A percentile compares a stretch with the other conserved stretches of the same genome.
These are phyloP conservation scores for Athalia rosae DNA, from an alignment of 2,888 invertebrate species.

Conservation along the genomic window DNA sequence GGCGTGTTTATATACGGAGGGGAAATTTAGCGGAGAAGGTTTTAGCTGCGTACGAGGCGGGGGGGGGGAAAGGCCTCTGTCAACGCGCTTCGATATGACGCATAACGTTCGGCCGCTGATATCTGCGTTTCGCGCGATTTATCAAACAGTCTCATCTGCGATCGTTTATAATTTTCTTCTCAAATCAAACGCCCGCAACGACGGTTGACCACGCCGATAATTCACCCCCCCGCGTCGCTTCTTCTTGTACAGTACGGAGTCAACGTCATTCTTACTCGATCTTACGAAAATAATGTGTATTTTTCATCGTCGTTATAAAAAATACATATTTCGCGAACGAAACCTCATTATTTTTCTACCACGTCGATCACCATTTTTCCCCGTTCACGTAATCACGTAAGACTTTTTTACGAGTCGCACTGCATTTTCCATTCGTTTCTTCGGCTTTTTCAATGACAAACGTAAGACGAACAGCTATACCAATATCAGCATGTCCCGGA, in stretches of 20 bases:
- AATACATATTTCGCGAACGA: no score
- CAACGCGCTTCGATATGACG: slow-evolving; percentile 66
- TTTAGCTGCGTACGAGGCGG: no score
- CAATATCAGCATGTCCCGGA: slow-evolving; percentile 31
- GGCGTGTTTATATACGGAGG: background rate
- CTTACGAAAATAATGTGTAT: no score
- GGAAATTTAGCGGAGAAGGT: slow-evolving; percentile 50
- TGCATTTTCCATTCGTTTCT: background rate
- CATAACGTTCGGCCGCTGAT: slow-evolving; percentile 70
- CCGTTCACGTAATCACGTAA: slow-evolving; percentile 1
- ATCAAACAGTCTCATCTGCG: slow-evolving; percentile 63
- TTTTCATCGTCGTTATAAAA: no score
- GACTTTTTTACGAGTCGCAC: background rate
- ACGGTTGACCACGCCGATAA: slow-evolving; percentile 32
- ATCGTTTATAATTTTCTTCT: slow-evolving; percentile 40
- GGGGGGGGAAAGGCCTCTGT: slow-evolving; percentile 61
- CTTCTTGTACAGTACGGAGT: background rate
- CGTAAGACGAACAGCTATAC: background rate
- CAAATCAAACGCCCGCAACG: slow-evolving; percentile 40
- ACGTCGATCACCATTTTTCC: no score
- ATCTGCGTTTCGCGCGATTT: slow-evolving; percentile 66
- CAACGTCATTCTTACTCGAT: no score
- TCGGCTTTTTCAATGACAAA: background rate
- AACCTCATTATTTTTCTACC: no score
- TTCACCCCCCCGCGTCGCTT: slow-evolving; percentile 13